Evolutionary conservation across 2,888 invertebrate species (phyloP), one percentile per base, ranked within the genome.

Genomic region (Athetis lepigone): DNA sequence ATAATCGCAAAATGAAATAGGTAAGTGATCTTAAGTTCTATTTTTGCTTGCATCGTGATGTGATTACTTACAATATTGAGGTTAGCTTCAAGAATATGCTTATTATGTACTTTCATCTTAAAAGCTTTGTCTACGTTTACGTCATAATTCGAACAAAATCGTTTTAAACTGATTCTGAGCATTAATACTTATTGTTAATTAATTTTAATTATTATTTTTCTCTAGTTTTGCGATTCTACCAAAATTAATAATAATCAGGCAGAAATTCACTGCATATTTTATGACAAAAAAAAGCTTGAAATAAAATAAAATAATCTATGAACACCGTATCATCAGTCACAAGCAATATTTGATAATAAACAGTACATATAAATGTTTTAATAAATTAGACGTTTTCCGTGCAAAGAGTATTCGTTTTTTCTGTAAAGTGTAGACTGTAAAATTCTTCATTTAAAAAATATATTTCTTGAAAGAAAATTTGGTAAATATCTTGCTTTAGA

Each of bases 331-430:
- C 25, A 21, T 18, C 47, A 21, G 36, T 61, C 57, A 25, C 56
- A 36, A 43, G 63, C 79, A 75, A 79, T 79, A 70, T 81, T 75
- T 80, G 54, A 68, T 80, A 70, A 59, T 75, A 62, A 70, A 75
- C 61, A 21, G 54, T 74, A 78, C 68, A 60, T 69, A 50, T 65
- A 56, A 78, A 65, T 68, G 63, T 75, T 78, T 65, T 59, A 62
- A 67, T 68, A 65, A 75, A 59, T 68, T 63, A 65, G 59, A 52
- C n/a, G 4, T 58, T 59, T 39, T 51, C 67, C 51, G 51, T 64
- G 63, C 68, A 55, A 59, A 61, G 33, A 63, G 46, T 80, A 58
- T 60, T 59, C 13, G 13, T 47, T 54, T 13, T n/a, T n/a, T 19
- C 13, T 46, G 4, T 37, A 33, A 4, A 23, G n/a, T 25, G 49